Percentiles rank a stretch among this genome's conserved stretches.
These are phyloP conservation scores for Yponomeuta malinellus DNA, from an alignment of 2,888 invertebrate genomes.

Conservation along the genomic window DNA sequence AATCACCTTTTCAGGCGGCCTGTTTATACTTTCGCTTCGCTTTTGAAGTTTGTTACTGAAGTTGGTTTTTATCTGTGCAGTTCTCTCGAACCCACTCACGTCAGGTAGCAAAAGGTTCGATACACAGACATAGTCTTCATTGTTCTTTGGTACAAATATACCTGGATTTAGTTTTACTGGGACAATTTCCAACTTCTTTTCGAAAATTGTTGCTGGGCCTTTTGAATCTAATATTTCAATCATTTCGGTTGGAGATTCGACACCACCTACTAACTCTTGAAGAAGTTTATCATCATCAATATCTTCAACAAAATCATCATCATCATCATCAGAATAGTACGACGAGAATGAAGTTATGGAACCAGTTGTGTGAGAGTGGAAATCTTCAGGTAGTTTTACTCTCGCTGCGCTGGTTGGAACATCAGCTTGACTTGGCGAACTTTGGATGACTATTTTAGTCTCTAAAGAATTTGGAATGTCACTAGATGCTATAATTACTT, in stretches of 20 bases:
- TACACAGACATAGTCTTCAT: slow-evolving; percentile 59
- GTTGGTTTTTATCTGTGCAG: slow-evolving; percentile 65
- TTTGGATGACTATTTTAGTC: slow-evolving; percentile 77
- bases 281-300: slow-evolving; percentile 59
- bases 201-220: slow-evolving; percentile 57
- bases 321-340: slow-evolving; percentile 55
- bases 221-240: slow-evolving; percentile 56
- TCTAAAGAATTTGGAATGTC: slow-evolving; percentile 62
- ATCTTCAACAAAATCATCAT: slow-evolving; percentile 49
- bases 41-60: slow-evolving; percentile 61
- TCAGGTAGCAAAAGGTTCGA: slow-evolving; percentile 58
- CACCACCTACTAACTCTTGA: slow-evolving; percentile 63
- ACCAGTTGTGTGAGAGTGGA: slow-evolving; percentile 48
- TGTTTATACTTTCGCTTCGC: slow-evolving; percentile 62
- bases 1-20: slow-evolving; percentile 58
- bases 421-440: slow-evolving; percentile 61
- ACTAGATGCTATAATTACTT: slow-evolving; percentile 71
- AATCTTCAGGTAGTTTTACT: slow-evolving; percentile 67
- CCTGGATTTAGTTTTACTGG: slow-evolving; percentile 59
- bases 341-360: slow-evolving; percentile 59
- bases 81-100: slow-evolving; percentile 46
- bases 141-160: slow-evolving; percentile 38
- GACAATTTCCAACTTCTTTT: slow-evolving; percentile 62
- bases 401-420: slow-evolving; percentile 61
- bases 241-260: slow-evolving; percentile 57